Base-by-base conservation (phyloP, 2,113 vertebrate genomes). In the Laterallus jamaicensis region DNA sequence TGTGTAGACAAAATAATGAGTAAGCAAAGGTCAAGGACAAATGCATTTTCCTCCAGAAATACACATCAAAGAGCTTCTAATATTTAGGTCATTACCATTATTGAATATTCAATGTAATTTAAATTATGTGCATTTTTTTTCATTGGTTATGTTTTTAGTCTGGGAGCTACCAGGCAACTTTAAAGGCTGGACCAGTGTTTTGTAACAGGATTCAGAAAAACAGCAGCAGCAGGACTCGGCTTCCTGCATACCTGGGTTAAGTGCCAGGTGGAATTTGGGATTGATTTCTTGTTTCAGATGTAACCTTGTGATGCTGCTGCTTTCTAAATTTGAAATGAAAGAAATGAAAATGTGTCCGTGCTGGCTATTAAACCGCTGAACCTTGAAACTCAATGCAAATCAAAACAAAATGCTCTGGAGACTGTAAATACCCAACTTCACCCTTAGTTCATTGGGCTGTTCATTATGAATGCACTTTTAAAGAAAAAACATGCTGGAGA, bases 21-120 rank as follows among this genome's bases (percentile, higher is more conserved):
- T 87, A 94, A 97, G 93, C 87, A 95, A 95, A 97, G 96, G 92
- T 98, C 96, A 97, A 97, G 93, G 95, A 94, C 86, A 66, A 92
- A 92, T 37, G 20, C 87, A 88, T 50, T 74, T 96, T 92, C 92
- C 68, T 35, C 80, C 68, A 93, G 83, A 94, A 95, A 95, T 58
- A 64, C 2, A 8, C 82, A 71, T 92, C 71, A 90, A 89, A 96
- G 76, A 82, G 64, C 49, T 96, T 52, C 50, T 89, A 77, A 85
- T 88, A 92, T 91, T 92, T 82, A 26, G 35, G 59, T 84, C 63
- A 93, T 97, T 97, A 91, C 68, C 77, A 85, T 93, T 85, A 56
- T 60, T 96, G 90, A 81, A 84, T 96, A 96, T 96, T 96, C 93
- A 96, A 37, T 68, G 71, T 49, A 44, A 83, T n/a, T 95, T 80